These are phyloP conservation scores for Euproctis similis DNA, from an alignment of 2,888 invertebrate genomes.

Conservation along the genomic window DNA sequence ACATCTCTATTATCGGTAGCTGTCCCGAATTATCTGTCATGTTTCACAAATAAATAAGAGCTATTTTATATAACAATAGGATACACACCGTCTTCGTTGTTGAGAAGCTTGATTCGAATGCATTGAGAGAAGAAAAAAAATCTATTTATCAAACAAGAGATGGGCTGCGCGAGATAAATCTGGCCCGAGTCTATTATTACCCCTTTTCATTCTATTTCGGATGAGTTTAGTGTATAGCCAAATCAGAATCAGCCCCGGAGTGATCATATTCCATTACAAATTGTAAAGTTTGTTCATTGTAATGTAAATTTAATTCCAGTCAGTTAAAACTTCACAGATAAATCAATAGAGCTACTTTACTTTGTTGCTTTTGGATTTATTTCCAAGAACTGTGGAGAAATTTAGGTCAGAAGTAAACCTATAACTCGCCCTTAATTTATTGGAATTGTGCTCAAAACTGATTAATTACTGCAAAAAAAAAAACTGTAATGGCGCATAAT, in stretches of 20 bases:
- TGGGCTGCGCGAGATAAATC: conserved; percentile 60
- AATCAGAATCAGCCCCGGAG: conserved; percentile 25
- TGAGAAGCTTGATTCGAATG: conserved; percentile 49
- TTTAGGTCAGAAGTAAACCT: too few relatives aligned
- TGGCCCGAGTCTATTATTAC: conserved; percentile 58
- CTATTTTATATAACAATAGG: conserved; percentile 64
- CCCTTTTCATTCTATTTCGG: conserved; percentile 54
- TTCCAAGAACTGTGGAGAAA: too few relatives aligned
- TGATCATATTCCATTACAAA: too few relatives aligned
- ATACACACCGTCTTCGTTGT: conserved; percentile 43
- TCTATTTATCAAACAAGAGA: conserved; percentile 65
- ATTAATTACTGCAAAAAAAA: too few relatives aligned
- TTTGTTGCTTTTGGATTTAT: too few relatives aligned
- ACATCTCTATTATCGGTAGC: conserved; percentile 70
- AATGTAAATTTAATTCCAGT: too few relatives aligned
- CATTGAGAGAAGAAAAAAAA: conserved; percentile 58
- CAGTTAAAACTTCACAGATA: too few relatives aligned
- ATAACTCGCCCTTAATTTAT: too few relatives aligned
- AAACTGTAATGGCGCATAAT: too few relatives aligned
- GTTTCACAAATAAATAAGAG: conserved; percentile 69
- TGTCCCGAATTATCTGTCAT: conserved; percentile 62
- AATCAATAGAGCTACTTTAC: too few relatives aligned
- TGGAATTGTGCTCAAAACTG: too few relatives aligned
- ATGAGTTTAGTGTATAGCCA: conserved; percentile 24
- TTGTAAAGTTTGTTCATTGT: too few relatives aligned